Percentiles rank a stretch among this genome's conserved stretches.
These are phyloP conservation scores for Eremophila alpestris DNA, from an alignment of 2,797 vertebrate genomes.

Conservation along the genomic window DNA sequence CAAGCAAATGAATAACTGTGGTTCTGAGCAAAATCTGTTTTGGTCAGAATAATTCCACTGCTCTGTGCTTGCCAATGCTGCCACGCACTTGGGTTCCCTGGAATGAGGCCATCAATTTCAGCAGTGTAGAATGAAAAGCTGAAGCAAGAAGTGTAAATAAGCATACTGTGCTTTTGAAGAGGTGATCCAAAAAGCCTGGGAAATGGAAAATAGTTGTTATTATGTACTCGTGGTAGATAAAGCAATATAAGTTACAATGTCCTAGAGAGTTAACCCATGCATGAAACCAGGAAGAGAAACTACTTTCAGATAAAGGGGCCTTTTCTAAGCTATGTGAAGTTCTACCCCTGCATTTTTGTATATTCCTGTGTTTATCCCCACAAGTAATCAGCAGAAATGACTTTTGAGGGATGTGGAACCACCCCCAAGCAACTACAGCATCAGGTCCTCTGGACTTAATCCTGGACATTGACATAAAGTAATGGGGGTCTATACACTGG, in stretches of 20 bases:
- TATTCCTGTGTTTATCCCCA: neutral
- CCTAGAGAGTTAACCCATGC: neutral
- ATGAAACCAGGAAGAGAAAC: constrained; percentile 13
- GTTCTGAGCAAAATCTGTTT: neutral
- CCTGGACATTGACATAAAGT: neutral
- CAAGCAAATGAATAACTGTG: neutral
- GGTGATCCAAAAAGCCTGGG: constrained; percentile 27
- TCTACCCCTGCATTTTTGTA: neutral
- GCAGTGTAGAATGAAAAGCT: constrained; percentile 29
- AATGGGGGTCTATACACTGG: neutral
- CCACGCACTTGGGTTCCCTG: neutral
- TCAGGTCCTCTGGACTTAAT: neutral
- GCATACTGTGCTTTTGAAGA: constrained; percentile 30
- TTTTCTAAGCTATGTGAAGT: neutral
- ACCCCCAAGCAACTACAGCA: neutral
- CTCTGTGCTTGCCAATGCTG: neutral
- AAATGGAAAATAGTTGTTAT: constrained; percentile 50
- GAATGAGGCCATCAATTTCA: constrained; percentile 4
- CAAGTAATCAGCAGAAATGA: neutral
- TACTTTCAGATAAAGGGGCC: neutral
- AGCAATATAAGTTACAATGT: constrained; percentile 23
- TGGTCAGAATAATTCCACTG: neutral
- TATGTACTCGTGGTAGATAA: constrained; percentile 6
- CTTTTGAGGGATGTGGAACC: neutral
- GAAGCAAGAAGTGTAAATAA: constrained; percentile 35